A percentile compares a stretch with the other conserved stretches of the same genome.
These are phyloP conservation scores for Epinephelus moara DNA, from an alignment of 2,113 vertebrate genomes.

Conservation along the genomic window DNA sequence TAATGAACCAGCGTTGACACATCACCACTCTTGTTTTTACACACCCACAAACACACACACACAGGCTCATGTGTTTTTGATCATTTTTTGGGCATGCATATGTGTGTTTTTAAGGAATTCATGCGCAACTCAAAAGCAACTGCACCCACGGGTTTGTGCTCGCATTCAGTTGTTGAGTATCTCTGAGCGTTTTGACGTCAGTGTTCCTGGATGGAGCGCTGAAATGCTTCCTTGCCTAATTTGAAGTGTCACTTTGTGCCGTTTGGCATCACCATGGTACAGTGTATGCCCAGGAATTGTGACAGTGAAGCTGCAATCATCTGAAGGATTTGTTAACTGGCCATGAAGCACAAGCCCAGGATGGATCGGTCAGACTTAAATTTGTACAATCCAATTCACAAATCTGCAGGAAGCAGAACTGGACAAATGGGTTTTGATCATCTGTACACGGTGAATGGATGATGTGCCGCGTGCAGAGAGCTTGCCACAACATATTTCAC, in stretches of 20 bases:
- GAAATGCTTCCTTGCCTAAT: constrained; percentile 31
- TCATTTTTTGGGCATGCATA: background rate
- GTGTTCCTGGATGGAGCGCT: constrained; percentile 24
- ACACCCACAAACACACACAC: constrained; percentile 5
- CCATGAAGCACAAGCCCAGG: constrained; percentile 24
- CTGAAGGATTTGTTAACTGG: constrained; percentile 21
- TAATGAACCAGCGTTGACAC: constrained; percentile 15
- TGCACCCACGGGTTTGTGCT: constrained; percentile 13
- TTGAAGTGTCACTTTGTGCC: constrained; percentile 37
- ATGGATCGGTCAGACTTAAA: constrained; percentile 14
- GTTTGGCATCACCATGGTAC: constrained; percentile 24
- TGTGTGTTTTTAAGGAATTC: background rate
- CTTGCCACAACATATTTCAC: constrained; percentile 26
- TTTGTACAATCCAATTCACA: background rate
- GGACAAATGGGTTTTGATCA: constrained; percentile 5
- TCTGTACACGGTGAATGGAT: background rate
- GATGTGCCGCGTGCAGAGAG: constrained; percentile 19
- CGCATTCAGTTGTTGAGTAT: constrained; percentile 1
- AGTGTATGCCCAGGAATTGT: constrained; percentile 1
- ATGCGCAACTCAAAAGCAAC: background rate
- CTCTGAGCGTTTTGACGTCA: constrained; percentile 29
- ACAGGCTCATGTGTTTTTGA: constrained; percentile 3
- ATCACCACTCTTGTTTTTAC: constrained; percentile 10
- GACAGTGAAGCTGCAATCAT: constrained; percentile 9
- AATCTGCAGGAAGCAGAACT: constrained; percentile 4